A percentile compares a stretch with the other conserved stretches of the same genome.
phyloP scores from a whole-genome alignment of 2,113 vertebrate genomes.

The Beaufortia kweichowensis region DNA sequence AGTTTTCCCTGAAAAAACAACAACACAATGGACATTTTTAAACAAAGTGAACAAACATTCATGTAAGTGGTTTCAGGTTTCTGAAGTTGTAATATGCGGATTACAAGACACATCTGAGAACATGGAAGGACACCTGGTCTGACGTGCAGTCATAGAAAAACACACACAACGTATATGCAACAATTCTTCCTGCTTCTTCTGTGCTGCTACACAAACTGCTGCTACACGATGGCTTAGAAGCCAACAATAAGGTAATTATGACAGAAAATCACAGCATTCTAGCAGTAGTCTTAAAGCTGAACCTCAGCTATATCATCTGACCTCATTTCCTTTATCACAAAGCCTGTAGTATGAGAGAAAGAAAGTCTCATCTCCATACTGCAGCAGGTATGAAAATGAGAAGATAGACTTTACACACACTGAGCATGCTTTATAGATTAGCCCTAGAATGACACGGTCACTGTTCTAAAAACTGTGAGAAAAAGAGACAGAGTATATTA shows the following conservation, averaged over 20 bases:
- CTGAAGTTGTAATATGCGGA: constrained; percentile 6
- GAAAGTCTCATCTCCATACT: constrained; percentile 55
- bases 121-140: background rate
- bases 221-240: too few species aligned
- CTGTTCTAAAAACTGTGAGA: constrained; percentile 21
- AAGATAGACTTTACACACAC: constrained; percentile 17
- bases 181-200: background rate
- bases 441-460: constrained; percentile 17
- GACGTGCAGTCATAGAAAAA: background rate
- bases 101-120: constrained; percentile 47
- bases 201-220: too few species aligned
- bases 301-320: constrained; percentile 63
- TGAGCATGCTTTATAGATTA: background rate
- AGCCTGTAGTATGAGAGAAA: constrained; percentile 52
- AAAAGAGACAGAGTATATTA: background rate
- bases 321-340: constrained; percentile 68
- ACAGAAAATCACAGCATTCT: constrained; percentile 60
- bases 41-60: constrained; percentile 9
- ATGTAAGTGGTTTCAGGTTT: background rate
- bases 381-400: constrained; percentile 15
- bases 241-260: constrained; percentile 45
- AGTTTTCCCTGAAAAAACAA: constrained; percentile 9
- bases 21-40: constrained; percentile 29
- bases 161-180: constrained; percentile 7
- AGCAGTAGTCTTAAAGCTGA: constrained; percentile 57